Evolutionary conservation across 2,888 invertebrate genomes (phyloP), one percentile per base, ranked within the genome.

Genomic region (Macrosoma leucophasiata): DNA sequence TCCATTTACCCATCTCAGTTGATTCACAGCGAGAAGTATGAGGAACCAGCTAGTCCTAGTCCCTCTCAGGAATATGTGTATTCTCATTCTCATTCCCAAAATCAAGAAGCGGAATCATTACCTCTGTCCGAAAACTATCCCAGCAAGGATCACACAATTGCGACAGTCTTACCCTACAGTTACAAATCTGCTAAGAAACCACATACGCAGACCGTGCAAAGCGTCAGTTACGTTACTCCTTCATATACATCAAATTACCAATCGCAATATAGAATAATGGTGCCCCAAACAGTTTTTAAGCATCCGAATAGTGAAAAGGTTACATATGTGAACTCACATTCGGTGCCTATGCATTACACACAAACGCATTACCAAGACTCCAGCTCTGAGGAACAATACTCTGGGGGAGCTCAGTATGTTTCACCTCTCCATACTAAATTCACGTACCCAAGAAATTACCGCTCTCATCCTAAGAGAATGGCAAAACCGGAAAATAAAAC

Each of bases 81-180:
- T 35, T n/a, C n/a, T n/a, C n/a, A n/a, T n/a, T n/a, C n/a, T n/a
- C n/a, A n/a, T n/a, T n/a, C n/a, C n/a, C 65, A 71, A 34, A 63
- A 64, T 22, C 65, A 68, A 47, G 51, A 44, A 15, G 48, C 52
- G n/a, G 64, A 46, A 15, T 55, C 29, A 57, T 50, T 86, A 13
- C 54, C 76, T 1, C 74, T 87, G 2, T 71, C 82, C 11, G 88
- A 88, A 57, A 88, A 87, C 47, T 88, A 87, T 52, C 88, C 88
- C 1, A 85, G 81, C 44, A 77, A 84, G 40, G 79, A 82, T 26
- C 88, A 88, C 40, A 88, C 88, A 1, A 74, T 82, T 48, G 88
- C 88, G 0, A 78, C 87, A 25, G 86, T 87, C 20, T 58, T 76
- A 26, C 81, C 84, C 2, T 54, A 64, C 8, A 66, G 66, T 33